Evolutionary conservation across 2,888 invertebrate species (phyloP).

Genomic region (Tinea semifulvella): DNA sequence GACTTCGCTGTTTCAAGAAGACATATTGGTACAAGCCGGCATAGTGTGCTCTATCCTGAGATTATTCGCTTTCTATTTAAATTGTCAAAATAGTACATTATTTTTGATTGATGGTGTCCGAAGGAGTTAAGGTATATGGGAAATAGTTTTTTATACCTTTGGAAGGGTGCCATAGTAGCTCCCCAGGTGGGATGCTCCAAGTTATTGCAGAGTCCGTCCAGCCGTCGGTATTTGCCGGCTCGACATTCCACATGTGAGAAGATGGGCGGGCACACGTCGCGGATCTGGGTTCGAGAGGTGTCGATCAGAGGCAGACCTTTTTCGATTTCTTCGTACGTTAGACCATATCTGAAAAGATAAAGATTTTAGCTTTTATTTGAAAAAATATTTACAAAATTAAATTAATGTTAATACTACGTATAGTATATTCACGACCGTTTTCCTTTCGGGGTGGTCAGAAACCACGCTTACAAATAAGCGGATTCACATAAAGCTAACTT

Average conservation of each 20-base stretch:
- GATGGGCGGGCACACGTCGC: slow-evolving; percentile 88
- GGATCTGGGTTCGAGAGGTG: slow-evolving; percentile 85
- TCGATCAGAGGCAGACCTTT: slow-evolving; percentile 88
- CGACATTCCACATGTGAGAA: slow-evolving; percentile 88
- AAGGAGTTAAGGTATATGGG: no score
- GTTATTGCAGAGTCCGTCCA: slow-evolving; percentile 91
- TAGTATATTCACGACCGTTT: no score
- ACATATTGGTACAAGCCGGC: no score
- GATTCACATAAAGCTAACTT: no score
- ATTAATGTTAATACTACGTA: background rate
- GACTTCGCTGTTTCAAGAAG: no score
- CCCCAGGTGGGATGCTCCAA: slow-evolving; percentile 91
- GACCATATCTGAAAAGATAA: slow-evolving; percentile 72
- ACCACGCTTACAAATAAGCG: no score
- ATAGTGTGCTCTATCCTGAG: no score
- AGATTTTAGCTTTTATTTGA: slow-evolving; percentile 1
- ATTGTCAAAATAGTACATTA: no score
- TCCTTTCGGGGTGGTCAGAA: no score
- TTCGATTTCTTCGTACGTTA: slow-evolving; percentile 87
- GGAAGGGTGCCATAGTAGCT: slow-evolving; percentile 84
- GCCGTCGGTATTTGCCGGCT: slow-evolving; percentile 86
- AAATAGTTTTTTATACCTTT: slow-evolving; percentile 71
- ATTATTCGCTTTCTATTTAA: no score
- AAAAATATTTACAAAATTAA: background rate
- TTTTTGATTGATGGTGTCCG: no score